A percentile compares a stretch with the other conserved stretches of the same genome.
Conservation (phyloP, 1,140 invertebrate species). For the Drosophila mauritiana region DNA sequence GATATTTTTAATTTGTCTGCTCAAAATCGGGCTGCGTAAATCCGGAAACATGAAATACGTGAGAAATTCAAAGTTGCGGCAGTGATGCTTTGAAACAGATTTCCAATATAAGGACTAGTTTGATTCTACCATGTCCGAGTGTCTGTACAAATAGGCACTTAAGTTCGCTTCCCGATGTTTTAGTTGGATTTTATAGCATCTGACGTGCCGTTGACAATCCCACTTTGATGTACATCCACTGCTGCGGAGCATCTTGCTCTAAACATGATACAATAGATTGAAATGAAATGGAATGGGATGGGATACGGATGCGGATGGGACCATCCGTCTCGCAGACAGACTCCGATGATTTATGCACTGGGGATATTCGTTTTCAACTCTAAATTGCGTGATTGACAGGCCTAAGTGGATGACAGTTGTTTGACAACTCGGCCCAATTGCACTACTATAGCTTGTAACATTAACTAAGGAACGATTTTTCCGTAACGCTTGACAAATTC, state of each 20-base stretch:
- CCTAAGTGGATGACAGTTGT: conserved; percentile 84
- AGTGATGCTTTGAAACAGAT: conserved; percentile 41
- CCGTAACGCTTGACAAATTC: conserved; percentile 84
- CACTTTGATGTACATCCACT: conserved; percentile 71
- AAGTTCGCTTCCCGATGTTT: conserved; percentile 63
- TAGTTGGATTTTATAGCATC: conserved; percentile 72
- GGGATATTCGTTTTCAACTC: conserved; percentile 62
- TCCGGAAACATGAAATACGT: conserved; percentile 83
- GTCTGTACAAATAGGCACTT: conserved; percentile 68
- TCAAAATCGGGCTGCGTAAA: conserved; percentile 51
- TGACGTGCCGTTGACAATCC: conserved; percentile 82
- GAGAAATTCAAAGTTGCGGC: conserved; percentile 69
- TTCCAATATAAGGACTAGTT: conserved; percentile 29
- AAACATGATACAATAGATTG: conserved; percentile 24
- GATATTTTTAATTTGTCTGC: conserved; percentile 16
- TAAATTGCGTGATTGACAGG: conserved; percentile 79
- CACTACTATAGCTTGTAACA: conserved; percentile 64
- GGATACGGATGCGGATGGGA: conserved; percentile 15
- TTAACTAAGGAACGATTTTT: conserved; percentile 71
- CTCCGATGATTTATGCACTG: conserved; percentile 73
- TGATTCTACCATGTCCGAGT: conserved; percentile 35
- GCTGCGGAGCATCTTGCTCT: conserved; percentile 48
- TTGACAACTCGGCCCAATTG: conserved; percentile 77
- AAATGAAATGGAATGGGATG: conserved; percentile 14
- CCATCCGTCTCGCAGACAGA: conserved; percentile 48